Conservation (phyloP, 2,113 vertebrate genomes). For the Empidonax traillii region DNA sequence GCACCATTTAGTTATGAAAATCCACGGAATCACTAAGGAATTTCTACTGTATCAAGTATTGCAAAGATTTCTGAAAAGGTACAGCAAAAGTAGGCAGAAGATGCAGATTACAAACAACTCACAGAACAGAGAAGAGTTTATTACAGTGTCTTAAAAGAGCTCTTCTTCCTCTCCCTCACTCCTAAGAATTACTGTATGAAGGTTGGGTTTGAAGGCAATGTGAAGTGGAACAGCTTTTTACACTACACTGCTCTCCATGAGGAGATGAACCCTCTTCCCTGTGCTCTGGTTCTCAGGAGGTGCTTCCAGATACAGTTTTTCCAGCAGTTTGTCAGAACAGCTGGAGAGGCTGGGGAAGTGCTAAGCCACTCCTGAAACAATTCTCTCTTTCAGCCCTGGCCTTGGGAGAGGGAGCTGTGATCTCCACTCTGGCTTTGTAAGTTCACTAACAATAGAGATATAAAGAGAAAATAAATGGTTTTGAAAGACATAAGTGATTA, state of each 20-base stretch:
- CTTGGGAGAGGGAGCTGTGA: background rate
- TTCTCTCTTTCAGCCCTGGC: background rate
- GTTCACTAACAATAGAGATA: background rate
- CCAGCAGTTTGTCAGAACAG: background rate
- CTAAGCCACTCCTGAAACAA: background rate
- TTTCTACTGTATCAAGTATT: conserved; percentile 24
- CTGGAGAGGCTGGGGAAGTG: background rate
- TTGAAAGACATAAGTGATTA: background rate
- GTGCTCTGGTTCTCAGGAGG: background rate
- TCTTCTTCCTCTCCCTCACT: conserved; percentile 13
- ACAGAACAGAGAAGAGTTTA: conserved; percentile 2
- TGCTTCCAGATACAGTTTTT: background rate
- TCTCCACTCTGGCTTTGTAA: background rate
- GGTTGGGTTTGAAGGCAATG: background rate
- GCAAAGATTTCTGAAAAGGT: conserved; percentile 27
- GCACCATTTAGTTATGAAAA: conserved; percentile 50
- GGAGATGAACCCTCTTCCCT: background rate
- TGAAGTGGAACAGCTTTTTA: background rate
- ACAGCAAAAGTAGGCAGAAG: conserved; percentile 39
- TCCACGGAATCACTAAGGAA: conserved; percentile 17
- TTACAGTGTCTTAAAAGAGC: conserved; percentile 31
- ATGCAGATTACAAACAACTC: conserved; percentile 46
- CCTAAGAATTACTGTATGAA: background rate
- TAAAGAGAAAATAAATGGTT: background rate
- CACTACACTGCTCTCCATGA: background rate